Conservation (phyloP, 2,797 vertebrate genomes). For the Cirrhinus mrigala region DNA sequence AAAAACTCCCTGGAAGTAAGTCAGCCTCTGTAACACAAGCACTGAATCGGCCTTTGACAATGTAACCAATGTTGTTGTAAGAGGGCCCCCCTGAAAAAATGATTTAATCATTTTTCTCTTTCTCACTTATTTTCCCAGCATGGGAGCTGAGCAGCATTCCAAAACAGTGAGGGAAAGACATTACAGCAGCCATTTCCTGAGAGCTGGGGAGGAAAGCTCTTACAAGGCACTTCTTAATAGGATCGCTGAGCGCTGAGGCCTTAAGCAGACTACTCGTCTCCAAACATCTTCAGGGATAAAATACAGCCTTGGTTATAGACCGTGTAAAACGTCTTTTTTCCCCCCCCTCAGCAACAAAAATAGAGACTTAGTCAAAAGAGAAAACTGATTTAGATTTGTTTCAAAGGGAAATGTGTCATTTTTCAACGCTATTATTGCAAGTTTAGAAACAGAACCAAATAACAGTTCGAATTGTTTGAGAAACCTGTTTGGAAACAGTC, state of each 20-base stretch:
- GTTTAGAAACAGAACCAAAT: not conserved
- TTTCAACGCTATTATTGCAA: not conserved
- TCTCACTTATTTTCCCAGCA: slow-evolving; percentile 81
- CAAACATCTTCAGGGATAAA: slow-evolving; percentile 73
- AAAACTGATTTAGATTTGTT: slow-evolving; percentile 45
- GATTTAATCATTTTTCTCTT: slow-evolving; percentile 83
- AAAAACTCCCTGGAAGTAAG: slow-evolving; percentile 76
- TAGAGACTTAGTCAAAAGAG: slow-evolving; percentile 65
- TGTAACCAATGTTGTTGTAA: slow-evolving; percentile 81
- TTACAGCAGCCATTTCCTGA: slow-evolving; percentile 75
- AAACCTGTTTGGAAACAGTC: not conserved
- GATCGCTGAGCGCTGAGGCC: slow-evolving; percentile 65
- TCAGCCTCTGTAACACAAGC: slow-evolving; percentile 78
- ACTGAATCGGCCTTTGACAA: slow-evolving; percentile 84
- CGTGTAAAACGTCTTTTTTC: slow-evolving; percentile 66
- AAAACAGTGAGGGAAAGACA: slow-evolving; percentile 78
- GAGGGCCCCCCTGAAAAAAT: slow-evolving; percentile 75
- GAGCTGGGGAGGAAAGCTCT: slow-evolving; percentile 73
- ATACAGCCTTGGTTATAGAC: slow-evolving; percentile 71
- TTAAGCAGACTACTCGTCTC: slow-evolving; percentile 70
- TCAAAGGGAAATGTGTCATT: not conserved
- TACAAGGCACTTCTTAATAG: slow-evolving; percentile 74
- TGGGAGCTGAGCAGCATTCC: slow-evolving; percentile 72
- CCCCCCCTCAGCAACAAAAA: slow-evolving; percentile 39
- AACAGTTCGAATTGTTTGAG: not conserved